Percentiles rank a stretch among this genome's conserved stretches.
phyloP scores from a whole-genome alignment of 2,797 vertebrate genomes.

The Helicolenus hilgendorfi region DNA sequence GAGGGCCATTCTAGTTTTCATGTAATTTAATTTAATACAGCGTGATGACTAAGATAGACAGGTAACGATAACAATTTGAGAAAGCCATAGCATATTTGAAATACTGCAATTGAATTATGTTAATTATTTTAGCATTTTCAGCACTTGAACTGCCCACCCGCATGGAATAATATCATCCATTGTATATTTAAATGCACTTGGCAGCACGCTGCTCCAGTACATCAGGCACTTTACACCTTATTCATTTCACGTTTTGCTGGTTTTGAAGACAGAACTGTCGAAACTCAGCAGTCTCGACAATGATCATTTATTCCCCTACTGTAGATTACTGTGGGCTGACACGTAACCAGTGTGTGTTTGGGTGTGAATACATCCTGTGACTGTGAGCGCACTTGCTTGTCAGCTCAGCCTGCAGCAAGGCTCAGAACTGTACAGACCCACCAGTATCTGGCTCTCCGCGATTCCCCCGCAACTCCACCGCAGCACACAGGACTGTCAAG shows the following conservation, averaged over 20 bases:
- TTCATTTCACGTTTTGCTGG: background rate
- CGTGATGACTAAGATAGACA: background rate
- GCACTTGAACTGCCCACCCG: background rate
- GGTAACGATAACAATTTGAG: background rate
- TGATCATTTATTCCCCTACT: background rate
- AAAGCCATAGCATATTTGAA: background rate
- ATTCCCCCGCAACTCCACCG: background rate
- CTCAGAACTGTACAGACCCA: background rate
- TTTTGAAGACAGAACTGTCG: background rate
- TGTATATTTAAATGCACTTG: background rate
- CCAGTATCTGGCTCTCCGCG: background rate
- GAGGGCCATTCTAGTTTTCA: too few species aligned
- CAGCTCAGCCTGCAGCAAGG: background rate
- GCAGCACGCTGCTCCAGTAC: background rate
- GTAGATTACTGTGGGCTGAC: background rate
- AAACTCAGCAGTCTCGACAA: background rate
- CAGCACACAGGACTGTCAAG: background rate
- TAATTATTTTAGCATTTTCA: background rate
- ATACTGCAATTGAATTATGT: background rate
- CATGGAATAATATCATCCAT: background rate
- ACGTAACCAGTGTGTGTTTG: background rate
- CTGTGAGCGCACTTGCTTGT: background rate
- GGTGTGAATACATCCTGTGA: background rate
- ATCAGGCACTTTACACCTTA: background rate
- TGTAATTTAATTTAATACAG: background rate